Evolutionary conservation across 2,797 vertebrate species (phyloP).

Genomic region (Apodemus agrarius): DNA sequence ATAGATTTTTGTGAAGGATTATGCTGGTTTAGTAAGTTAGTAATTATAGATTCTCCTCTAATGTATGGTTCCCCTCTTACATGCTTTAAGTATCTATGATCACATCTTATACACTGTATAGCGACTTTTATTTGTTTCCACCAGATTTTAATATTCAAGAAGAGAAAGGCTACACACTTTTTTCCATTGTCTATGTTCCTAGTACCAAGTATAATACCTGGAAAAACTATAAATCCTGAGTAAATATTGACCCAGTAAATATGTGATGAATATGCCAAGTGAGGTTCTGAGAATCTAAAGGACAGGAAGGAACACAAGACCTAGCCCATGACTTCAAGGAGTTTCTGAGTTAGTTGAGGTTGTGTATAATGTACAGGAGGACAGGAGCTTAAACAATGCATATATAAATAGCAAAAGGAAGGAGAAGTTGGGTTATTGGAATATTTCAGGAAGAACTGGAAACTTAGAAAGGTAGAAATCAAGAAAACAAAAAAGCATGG

Average conservation of each 20-base stretch:
- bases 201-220: neutral
- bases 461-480: neutral
- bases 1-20: neutral
- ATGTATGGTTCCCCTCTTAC: neutral
- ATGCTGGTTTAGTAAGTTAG: neutral
- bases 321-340: neutral
- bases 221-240: slow-evolving; percentile 4
- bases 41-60: neutral
- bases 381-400: neutral
- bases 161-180: neutral
- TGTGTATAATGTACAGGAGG: neutral
- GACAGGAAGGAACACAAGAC: neutral
- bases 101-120: neutral
- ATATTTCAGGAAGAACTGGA: neutral
- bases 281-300: neutral
- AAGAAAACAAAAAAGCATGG: neutral
- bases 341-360: neutral
- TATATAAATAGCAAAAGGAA: slow-evolving; percentile 1
- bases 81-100: neutral
- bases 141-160: neutral
- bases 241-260: slow-evolving; percentile 26
- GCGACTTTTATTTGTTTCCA: neutral
- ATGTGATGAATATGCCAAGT: neutral
- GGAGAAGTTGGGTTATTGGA: neutral
- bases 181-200: neutral